These are phyloP conservation scores for Oscheius onirici DNA, from an alignment of 2,888 invertebrate species.

Conservation along the genomic window DNA sequence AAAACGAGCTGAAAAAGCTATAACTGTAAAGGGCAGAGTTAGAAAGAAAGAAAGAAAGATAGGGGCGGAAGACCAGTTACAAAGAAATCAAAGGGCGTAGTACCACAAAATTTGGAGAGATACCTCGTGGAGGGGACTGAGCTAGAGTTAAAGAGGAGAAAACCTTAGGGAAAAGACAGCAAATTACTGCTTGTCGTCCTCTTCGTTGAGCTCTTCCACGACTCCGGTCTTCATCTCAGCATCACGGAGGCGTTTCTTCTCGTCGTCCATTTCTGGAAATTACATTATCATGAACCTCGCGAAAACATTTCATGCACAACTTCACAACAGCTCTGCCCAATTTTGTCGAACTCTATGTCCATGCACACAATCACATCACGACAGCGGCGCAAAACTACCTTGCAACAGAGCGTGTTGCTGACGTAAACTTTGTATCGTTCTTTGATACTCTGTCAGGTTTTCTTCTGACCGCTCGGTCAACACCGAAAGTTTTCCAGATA, in stretches of 20 bases:
- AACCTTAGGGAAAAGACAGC: background rate
- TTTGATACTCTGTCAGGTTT: conserved; percentile 68
- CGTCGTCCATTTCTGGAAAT: conserved; percentile 51
- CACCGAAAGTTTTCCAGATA: conserved; percentile 69
- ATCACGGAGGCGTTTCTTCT: conserved; percentile 38
- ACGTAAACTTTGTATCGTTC: conserved; percentile 59
- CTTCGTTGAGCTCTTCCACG: conserved; percentile 42
- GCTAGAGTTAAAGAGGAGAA: background rate
- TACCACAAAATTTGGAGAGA: background rate
- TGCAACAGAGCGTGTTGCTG: conserved; percentile 64
- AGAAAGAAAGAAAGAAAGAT: too few species aligned
- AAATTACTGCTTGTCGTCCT: conserved; percentile 35
- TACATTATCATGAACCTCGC: background rate
- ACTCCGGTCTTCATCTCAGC: conserved; percentile 35
- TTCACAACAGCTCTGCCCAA: conserved; percentile 3
- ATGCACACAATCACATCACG: conserved; percentile 9
- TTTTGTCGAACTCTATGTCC: background rate
- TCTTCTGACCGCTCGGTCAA: conserved; percentile 69
- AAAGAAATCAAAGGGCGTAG: background rate
- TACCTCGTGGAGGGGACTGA: conserved; percentile 7
- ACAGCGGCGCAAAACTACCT: conserved; percentile 36
- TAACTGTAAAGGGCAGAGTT: background rate
- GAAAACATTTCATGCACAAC: background rate
- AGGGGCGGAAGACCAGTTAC: conserved; percentile 1
- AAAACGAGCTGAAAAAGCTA: conserved; percentile 19